These are phyloP conservation scores for Drosophila sp. DNA, from an alignment of 1,140 invertebrate species.

Conservation along the genomic window DNA sequence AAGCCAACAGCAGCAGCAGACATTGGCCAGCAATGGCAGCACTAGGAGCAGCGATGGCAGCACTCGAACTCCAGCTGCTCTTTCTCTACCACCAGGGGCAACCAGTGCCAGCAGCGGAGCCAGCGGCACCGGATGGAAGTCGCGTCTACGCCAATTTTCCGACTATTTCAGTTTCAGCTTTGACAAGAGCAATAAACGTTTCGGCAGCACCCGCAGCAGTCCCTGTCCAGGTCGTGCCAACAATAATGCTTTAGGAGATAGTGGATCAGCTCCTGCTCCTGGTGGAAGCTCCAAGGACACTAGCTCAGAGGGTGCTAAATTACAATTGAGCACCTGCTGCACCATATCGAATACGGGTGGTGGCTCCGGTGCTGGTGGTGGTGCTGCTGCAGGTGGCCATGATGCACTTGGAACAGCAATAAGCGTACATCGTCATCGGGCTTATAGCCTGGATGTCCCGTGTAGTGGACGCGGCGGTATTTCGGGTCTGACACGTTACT, in stretches of 20 bases:
- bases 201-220: constrained; percentile 76
- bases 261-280: neutral
- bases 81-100: constrained; percentile 32
- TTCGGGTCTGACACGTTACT: constrained; percentile 46
- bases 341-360: constrained; percentile 68
- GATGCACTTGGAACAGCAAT: constrained; percentile 3
- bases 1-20: constrained; percentile 31
- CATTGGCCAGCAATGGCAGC: constrained; percentile 60
- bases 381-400: too few species aligned
- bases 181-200: constrained; percentile 78
- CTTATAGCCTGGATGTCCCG: constrained; percentile 81
- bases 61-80: constrained; percentile 9
- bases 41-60: constrained; percentile 14
- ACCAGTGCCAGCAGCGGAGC: constrained; percentile 20
- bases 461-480: constrained; percentile 47
- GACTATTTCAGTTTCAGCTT: constrained; percentile 81
- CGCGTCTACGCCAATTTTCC: constrained; percentile 76
- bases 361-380: constrained; percentile 1
- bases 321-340: constrained; percentile 52
- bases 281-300: neutral
- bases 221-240: constrained; percentile 58
- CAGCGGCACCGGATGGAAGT: constrained; percentile 64
- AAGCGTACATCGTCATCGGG: constrained; percentile 60
- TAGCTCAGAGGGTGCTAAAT: constrained; percentile 7
- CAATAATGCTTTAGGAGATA: constrained; percentile 53